Conservation (phyloP, 2,113 vertebrate genomes). For the Rhinoptilus africanus region DNA sequence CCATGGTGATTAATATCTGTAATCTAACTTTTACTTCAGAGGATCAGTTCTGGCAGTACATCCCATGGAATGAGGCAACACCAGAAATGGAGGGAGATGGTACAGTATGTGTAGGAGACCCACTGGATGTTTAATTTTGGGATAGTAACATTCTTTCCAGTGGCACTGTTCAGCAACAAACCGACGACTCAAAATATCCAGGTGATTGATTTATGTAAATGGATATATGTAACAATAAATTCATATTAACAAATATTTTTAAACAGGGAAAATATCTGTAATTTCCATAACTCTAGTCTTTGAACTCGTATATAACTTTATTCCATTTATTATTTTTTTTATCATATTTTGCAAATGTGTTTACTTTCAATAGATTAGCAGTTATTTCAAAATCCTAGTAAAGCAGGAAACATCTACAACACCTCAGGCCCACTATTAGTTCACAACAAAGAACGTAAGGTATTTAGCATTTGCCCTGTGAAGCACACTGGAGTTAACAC, state of each 20-base stretch:
- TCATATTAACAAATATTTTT: neutral
- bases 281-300: neutral
- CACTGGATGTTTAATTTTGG: neutral
- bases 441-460: neutral
- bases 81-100: neutral
- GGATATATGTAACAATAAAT: neutral
- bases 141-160: neutral
- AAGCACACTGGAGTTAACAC: constrained; percentile 58
- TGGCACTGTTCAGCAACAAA: neutral
- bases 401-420: neutral
- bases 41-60: neutral
- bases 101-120: neutral
- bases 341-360: neutral
- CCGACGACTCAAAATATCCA: neutral
- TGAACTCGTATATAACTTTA: neutral
- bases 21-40: neutral
- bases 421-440: neutral
- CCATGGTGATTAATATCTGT: neutral
- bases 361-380: neutral
- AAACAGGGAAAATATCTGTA: neutral
- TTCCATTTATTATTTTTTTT: neutral
- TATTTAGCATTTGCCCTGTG: constrained; percentile 45
- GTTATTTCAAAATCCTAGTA: neutral
- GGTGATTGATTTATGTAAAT: neutral
- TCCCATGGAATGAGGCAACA: neutral